Evolutionary conservation across 1,140 invertebrate genomes (phyloP).

Genomic region (Plectrocnemia conspersa): DNA sequence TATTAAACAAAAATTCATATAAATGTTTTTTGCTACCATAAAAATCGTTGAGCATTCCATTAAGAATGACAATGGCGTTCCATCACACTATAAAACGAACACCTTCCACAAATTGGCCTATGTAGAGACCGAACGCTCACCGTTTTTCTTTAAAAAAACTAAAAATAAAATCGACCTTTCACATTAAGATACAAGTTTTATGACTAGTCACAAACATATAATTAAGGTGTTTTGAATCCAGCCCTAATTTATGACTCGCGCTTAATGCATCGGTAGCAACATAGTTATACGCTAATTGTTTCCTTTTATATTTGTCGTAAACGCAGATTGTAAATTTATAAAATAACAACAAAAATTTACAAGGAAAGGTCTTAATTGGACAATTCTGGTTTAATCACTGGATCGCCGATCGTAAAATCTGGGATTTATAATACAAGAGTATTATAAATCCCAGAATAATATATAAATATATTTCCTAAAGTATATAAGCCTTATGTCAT

Average conservation of each 20-base stretch:
- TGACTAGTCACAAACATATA: slow-evolving; percentile 14
- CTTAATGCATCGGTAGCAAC: slow-evolving; percentile 11
- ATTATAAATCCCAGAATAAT: no score
- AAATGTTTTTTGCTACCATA: no score
- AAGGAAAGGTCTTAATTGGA: no score
- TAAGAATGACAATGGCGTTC: neutral
- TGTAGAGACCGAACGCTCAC: slow-evolving; percentile 5
- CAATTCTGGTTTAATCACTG: neutral
- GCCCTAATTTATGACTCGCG: slow-evolving; percentile 11
- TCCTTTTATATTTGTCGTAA: slow-evolving; percentile 18
- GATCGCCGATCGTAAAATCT: neutral
- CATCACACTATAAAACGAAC: slow-evolving; percentile 6
- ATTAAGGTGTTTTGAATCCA: slow-evolving; percentile 13
- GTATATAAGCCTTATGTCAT: no score
- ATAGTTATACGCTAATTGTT: slow-evolving; percentile 9
- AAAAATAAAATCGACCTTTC: slow-evolving; percentile 12
- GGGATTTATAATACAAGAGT: no score
- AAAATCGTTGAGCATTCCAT: no score
- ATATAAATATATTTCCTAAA: no score
- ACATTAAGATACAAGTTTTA: slow-evolving; percentile 15
- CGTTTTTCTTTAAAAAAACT: no score
- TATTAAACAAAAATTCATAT: no score
- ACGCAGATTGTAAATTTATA: slow-evolving; percentile 13
- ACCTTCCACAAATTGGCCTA: slow-evolving; percentile 4
- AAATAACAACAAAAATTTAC: slow-evolving; percentile 14